phyloP scores from a whole-genome alignment of 2,888 invertebrate genomes.

The Agonum fuliginosum region DNA sequence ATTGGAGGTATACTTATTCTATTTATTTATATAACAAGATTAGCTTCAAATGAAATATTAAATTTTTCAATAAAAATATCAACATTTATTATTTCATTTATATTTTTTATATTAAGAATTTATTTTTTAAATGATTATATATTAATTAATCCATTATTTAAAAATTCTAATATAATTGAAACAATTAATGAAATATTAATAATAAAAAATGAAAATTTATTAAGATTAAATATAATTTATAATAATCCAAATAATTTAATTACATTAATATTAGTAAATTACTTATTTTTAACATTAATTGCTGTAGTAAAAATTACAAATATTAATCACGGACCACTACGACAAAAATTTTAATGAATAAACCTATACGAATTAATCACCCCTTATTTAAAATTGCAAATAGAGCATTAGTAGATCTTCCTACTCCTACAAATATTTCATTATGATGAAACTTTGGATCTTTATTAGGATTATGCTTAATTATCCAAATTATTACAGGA shows the following conservation, averaged over 20 bases:
- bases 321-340: constrained; percentile 75
- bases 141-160: constrained; percentile 63
- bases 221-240: constrained; percentile 75
- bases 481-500: constrained; percentile 81
- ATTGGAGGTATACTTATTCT: constrained; percentile 79
- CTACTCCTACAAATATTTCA: constrained; percentile 78
- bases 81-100: too few relatives aligned
- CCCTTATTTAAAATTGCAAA: constrained; percentile 79
- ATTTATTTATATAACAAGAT: too few relatives aligned
- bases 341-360: constrained; percentile 75
- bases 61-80: too few relatives aligned
- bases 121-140: constrained; percentile 68
- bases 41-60: too few relatives aligned
- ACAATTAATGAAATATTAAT: constrained; percentile 62
- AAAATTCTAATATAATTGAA: constrained; percentile 68
- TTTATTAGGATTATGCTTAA: constrained; percentile 73
- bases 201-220: constrained; percentile 69
- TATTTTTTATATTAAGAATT: too few relatives aligned
- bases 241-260: constrained; percentile 74
- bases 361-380: constrained; percentile 72
- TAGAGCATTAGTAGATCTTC: constrained; percentile 77
- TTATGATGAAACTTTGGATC: constrained; percentile 83
- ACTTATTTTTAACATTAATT: constrained; percentile 77
- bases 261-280: constrained; percentile 76
- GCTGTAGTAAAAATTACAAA: constrained; percentile 77